These are phyloP conservation scores for Atrichornis clamosus DNA, from an alignment of 2,113 vertebrate genomes.

Conservation along the genomic window DNA sequence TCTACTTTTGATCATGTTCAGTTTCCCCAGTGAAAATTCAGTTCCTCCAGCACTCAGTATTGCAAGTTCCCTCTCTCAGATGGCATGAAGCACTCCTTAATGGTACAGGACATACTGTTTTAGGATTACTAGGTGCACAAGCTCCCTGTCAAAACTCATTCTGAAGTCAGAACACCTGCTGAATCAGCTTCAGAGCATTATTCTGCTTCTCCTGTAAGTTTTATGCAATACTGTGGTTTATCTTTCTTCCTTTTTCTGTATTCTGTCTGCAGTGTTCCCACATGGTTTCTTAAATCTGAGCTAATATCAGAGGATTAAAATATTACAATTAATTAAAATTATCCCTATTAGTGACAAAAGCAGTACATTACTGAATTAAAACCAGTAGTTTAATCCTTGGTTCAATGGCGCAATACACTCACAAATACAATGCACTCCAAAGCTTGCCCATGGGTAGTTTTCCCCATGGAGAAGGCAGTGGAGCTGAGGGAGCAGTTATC, in stretches of 20 bases:
- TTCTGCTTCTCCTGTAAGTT: not conserved
- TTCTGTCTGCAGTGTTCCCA: not conserved
- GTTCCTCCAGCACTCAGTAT: not conserved
- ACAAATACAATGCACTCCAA: fast-evolving
- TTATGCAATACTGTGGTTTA: not conserved
- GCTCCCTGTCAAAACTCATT: not conserved
- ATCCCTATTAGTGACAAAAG: not conserved
- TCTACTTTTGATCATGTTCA: not conserved
- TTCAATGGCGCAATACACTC: not conserved
- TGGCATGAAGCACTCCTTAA: not conserved
- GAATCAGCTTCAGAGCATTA: not conserved
- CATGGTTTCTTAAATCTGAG: not conserved
- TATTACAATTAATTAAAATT: not conserved
- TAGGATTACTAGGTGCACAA: not conserved
- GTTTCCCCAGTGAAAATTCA: not conserved
- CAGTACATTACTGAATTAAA: not conserved
- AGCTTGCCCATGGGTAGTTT: not conserved
- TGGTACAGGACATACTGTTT: not conserved
- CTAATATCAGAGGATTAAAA: not conserved
- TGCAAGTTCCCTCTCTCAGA: not conserved
- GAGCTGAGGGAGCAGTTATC: not conserved
- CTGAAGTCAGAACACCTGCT: not conserved
- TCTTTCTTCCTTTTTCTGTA: not conserved
- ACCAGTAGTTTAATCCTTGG: not conserved
- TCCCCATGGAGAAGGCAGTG: not conserved